Evolutionary conservation across 2,797 vertebrate species (phyloP).

Genomic region (Phoeniculus purpureus): DNA sequence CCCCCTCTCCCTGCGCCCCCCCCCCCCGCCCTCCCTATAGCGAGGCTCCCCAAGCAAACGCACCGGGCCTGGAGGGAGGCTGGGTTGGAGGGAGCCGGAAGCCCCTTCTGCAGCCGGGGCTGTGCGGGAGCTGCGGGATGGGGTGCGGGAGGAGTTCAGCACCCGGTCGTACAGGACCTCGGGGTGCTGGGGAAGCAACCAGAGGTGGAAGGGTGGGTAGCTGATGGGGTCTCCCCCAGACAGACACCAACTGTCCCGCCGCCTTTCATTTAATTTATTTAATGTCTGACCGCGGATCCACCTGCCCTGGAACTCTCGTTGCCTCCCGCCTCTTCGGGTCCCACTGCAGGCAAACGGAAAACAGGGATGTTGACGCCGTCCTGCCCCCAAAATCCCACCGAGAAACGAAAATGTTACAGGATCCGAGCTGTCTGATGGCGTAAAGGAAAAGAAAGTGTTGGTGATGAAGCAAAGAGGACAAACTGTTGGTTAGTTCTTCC

Average conservation of each 20-base stretch:
- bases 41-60: background rate
- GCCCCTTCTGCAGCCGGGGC: background rate
- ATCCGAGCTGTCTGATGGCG: background rate
- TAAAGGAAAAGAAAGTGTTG: background rate
- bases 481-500: background rate
- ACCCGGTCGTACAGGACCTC: no score
- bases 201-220: no score
- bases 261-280: background rate
- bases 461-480: background rate
- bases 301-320: no score
- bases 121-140: background rate
- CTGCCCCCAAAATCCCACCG: background rate
- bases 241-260: background rate
- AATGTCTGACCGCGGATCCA: background rate
- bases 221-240: background rate
- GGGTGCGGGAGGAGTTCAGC: background rate
- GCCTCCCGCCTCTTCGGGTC: no score
- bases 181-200: rapidly evolving
- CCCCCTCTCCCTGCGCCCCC: background rate
- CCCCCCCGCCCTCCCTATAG: background rate
- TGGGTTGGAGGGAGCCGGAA: background rate
- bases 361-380: background rate
- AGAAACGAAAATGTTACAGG: background rate
- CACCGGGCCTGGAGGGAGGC: background rate
- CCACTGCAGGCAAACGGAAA: background rate